Conservation (phyloP, 2,797 vertebrate species). For the Perodicticus potto region DNA sequence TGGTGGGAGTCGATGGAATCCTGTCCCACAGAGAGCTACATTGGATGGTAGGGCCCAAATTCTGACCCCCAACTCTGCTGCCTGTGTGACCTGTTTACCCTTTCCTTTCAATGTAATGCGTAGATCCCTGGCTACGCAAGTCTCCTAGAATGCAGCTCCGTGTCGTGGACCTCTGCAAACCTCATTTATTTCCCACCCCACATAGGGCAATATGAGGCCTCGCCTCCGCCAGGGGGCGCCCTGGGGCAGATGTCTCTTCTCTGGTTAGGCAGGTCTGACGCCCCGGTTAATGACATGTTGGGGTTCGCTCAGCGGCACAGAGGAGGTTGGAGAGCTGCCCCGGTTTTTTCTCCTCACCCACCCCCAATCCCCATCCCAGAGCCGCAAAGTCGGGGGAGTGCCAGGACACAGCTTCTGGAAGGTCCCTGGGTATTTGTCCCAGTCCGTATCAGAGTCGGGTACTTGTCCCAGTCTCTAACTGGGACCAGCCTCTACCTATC, state of each 20-base stretch:
- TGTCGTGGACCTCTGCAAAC: conserved; percentile 39
- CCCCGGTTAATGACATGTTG: conserved; percentile 82
- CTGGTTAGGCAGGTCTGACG: conserved; percentile 82
- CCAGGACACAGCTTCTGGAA: neutral
- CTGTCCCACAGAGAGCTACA: neutral
- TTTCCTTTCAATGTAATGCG: neutral
- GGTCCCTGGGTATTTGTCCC: neutral
- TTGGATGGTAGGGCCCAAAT: neutral
- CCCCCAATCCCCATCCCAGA: neutral
- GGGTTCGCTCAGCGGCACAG: conserved; percentile 72
- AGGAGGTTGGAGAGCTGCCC: conserved; percentile 62
- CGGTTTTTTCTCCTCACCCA: neutral
- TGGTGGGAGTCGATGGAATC: conserved; percentile 7
- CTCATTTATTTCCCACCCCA: neutral
- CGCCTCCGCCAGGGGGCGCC: conserved; percentile 66
- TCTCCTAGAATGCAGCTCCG: neutral
- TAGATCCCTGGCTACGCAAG: neutral
- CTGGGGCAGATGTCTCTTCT: conserved; percentile 49
- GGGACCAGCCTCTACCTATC: neutral
- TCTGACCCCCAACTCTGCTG: neutral
- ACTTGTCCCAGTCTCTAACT: neutral
- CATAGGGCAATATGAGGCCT: neutral
- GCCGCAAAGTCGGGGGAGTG: neutral
- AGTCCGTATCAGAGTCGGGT: neutral
- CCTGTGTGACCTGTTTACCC: conserved; percentile 12